These are phyloP conservation scores for Enoplosus armatus DNA, from an alignment of 2,797 vertebrate species.

Conservation along the genomic window DNA sequence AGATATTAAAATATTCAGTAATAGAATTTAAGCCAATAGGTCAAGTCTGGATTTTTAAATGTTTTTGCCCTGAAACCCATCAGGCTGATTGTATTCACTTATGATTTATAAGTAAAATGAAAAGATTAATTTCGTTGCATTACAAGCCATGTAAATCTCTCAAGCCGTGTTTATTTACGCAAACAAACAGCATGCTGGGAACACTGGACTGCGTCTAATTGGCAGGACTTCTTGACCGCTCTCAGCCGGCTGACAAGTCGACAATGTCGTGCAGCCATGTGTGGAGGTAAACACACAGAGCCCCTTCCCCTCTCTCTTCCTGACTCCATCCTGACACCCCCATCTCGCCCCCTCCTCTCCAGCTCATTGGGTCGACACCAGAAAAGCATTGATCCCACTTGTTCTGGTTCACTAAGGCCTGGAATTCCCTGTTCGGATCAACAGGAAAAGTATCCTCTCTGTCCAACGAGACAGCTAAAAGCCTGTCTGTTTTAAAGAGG, in stretches of 20 bases:
- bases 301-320: conserved; percentile 32
- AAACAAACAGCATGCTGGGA: conserved; percentile 56
- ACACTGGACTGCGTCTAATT: conserved; percentile 47
- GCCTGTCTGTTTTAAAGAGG: conserved; percentile 63
- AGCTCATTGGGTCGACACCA: conserved; percentile 49
- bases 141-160: background rate
- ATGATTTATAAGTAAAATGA: conserved; percentile 9
- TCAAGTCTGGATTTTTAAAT: background rate
- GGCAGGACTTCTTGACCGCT: conserved; percentile 43
- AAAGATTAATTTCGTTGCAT: background rate
- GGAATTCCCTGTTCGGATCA: conserved; percentile 77
- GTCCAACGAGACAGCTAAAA: conserved; percentile 77
- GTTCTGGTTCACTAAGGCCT: conserved; percentile 82
- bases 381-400: conserved; percentile 73
- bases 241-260: conserved; percentile 51
- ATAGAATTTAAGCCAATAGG: conserved; percentile 5
- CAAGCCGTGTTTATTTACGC: conserved; percentile 43
- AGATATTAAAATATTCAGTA: conserved; percentile 19
- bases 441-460: conserved; percentile 73
- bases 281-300: conserved; percentile 70
- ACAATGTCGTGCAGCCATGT: conserved; percentile 73
- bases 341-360: conserved; percentile 37
- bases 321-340: conserved; percentile 44
- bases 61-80: background rate
- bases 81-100: background rate